phyloP scores from a whole-genome alignment of 2,888 invertebrate genomes.

The Xestia xanthographa region DNA sequence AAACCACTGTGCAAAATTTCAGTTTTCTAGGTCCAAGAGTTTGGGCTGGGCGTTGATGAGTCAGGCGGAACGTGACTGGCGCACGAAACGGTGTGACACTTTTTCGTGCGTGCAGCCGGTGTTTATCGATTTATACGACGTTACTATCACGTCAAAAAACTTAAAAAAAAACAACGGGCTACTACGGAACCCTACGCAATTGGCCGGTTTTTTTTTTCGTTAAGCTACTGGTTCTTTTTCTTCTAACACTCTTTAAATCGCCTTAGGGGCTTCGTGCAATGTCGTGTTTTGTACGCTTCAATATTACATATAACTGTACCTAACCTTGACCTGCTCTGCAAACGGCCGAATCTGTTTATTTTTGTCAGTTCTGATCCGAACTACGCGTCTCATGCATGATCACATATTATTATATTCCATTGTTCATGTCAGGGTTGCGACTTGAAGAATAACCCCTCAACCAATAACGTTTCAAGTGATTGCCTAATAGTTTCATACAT shows the following conservation, averaged over 20 bases:
- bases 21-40: no score
- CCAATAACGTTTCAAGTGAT: neutral
- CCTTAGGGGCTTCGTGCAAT: neutral
- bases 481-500: no score
- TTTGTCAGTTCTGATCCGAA: neutral
- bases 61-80: no score
- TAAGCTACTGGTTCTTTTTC: neutral
- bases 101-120: no score
- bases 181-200: no score
- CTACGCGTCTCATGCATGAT: neutral
- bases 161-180: no score
- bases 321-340: slow-evolving; percentile 15
- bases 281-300: neutral
- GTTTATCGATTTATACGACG: no score
- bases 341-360: neutral
- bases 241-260: neutral
- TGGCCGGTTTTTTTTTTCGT: no score
- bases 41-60: no score
- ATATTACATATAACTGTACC: neutral
- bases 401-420: neutral
- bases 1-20: no score
- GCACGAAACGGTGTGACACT: no score
- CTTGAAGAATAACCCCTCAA: neutral
- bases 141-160: no score
- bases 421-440: neutral